These are phyloP conservation scores for Cheiracanthium punctorium DNA, from an alignment of 2,888 invertebrate species.

Conservation along the genomic window DNA sequence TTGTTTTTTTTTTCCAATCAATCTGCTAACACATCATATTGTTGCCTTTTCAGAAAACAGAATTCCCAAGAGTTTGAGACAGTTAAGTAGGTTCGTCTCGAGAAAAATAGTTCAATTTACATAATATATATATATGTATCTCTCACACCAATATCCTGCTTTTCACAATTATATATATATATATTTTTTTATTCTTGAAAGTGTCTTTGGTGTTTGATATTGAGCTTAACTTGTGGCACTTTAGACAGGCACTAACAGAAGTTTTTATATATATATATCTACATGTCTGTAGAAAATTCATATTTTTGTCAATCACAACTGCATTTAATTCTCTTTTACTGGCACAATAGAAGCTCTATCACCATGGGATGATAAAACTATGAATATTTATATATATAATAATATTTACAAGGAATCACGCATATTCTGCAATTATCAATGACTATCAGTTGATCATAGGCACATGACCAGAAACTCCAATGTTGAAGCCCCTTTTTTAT, in stretches of 20 bases:
- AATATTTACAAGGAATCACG: constrained; percentile 60
- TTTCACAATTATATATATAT: constrained; percentile 4
- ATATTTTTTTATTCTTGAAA: constrained; percentile 42
- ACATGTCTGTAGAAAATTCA: constrained; percentile 40
- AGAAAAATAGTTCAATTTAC: constrained; percentile 60
- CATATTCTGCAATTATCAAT: constrained; percentile 33
- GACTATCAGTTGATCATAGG: constrained; percentile 66
- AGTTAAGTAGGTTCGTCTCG: constrained; percentile 51
- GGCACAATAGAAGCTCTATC: constrained; percentile 68
- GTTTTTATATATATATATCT: no score
- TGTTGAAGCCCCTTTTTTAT: constrained; percentile 9
- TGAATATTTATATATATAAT: constrained; percentile 46
- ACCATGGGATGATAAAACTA: constrained; percentile 63
- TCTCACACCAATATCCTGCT: constrained; percentile 49
- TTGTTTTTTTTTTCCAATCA: no score
- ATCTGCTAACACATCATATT: constrained; percentile 55
- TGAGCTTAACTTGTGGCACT: constrained; percentile 68
- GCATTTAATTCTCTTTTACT: constrained; percentile 61
- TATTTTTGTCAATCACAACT: constrained; percentile 42
- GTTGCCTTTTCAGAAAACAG: constrained; percentile 38
- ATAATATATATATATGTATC: constrained; percentile 33
- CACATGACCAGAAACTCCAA: constrained; percentile 42
- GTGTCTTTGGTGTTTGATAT: constrained; percentile 68
- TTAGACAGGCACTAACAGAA: constrained; percentile 66
- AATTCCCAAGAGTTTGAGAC: constrained; percentile 22